phyloP scores from a whole-genome alignment of 2,888 invertebrate genomes.

The Nemotelus nigrinus region DNA sequence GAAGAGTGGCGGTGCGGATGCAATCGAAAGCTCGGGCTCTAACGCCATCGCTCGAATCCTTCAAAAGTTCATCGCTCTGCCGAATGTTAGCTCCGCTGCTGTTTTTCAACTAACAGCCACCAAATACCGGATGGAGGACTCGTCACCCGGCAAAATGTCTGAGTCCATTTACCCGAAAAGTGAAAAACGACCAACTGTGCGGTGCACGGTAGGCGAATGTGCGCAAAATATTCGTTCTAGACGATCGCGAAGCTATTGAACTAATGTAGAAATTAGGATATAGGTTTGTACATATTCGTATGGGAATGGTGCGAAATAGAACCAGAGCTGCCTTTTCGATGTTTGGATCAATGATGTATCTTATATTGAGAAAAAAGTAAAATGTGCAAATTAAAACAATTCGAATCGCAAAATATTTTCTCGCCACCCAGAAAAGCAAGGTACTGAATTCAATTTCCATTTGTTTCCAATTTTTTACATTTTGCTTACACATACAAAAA shows the following conservation, averaged over 20 bases:
- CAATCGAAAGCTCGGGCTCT: slow-evolving; percentile 28
- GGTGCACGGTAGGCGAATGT: slow-evolving; percentile 7
- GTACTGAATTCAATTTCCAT: no score
- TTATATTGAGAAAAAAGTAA: no score
- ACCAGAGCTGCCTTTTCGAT: background rate
- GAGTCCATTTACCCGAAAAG: slow-evolving; percentile 30
- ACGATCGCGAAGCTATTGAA: slow-evolving; percentile 14
- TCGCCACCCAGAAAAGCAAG: no score
- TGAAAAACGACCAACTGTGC: slow-evolving; percentile 22
- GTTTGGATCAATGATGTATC: background rate
- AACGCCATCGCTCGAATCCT: background rate
- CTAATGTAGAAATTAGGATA: slow-evolving; percentile 9
- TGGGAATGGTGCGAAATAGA: no score
- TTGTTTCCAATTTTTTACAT: no score
- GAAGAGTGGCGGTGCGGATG: background rate
- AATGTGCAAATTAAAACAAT: no score
- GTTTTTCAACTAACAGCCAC: background rate
- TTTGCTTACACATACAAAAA: no score
- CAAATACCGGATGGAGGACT: background rate
- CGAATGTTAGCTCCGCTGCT: background rate
- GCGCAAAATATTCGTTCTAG: background rate
- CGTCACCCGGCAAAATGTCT: background rate
- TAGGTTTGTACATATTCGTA: background rate
- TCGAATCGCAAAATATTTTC: no score
- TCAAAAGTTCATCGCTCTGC: slow-evolving; percentile 7